Evolutionary conservation across 2,888 invertebrate species (phyloP), one percentile per base, ranked within the genome.

Genomic region (Drosophila lacicola): DNA sequence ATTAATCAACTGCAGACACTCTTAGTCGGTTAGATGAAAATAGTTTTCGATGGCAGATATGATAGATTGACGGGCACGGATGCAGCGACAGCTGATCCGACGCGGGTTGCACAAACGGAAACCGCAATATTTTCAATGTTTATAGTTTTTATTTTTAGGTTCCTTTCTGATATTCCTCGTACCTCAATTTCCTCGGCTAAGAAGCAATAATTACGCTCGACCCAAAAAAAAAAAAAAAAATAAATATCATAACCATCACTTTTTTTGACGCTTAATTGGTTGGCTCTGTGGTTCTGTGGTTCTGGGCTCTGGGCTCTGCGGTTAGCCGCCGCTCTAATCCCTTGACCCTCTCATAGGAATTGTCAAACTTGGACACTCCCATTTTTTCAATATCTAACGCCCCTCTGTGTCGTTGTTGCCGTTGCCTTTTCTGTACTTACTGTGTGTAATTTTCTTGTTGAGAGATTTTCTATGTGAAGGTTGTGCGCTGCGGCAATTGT

Each of bases 391-490:
- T 70, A 47, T 34, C 47, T 34, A 51, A 62, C 64, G 50, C 58
- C 74, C 63, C 39, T 50, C 39, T 61, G 66, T n/a, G 46, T 25
- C 70, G 57, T 25, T 39, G 34, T 49, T 17, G 41, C 19, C 49
- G 54, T 25, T 70, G 44, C 50, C 6, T 5, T n/a, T 37, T 19
- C 25, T 55, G 29, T 29, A 29, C 49, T 60, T 21, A 11, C 58
- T 61, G 64, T 58, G 46, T 81, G 78, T 86, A 91, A 91, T 91
- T 91, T 91, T 91, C 89, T 88, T 88, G 90, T 83, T 91, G 90
- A 91, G 80, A 91, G 91, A 86, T 80, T 91, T 91, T 91, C 85
- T 91, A 86, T 91, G 90, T 91, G 90, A 91, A 91, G 90, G 90
- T 89, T 89, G 70, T 37, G 25, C 45, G 37, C 51, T 44, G 77